These are phyloP conservation scores for Cyclophora punctaria DNA, from an alignment of 2,888 invertebrate species.

Conservation along the genomic window DNA sequence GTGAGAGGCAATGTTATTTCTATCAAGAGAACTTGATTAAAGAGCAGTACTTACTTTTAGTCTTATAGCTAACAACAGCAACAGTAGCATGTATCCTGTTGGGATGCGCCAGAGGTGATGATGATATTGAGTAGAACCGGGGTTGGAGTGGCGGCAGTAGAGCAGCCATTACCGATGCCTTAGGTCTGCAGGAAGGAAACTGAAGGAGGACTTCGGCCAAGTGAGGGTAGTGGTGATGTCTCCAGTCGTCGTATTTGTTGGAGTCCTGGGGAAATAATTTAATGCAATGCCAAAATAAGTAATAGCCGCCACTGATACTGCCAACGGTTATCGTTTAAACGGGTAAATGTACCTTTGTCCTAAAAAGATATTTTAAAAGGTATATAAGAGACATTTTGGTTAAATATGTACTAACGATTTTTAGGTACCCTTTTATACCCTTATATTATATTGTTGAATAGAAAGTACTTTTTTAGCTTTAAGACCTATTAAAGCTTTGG, in stretches of 20 bases:
- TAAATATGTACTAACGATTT: no score
- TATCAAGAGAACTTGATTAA: not conserved
- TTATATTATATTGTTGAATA: no score
- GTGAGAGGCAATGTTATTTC: no score
- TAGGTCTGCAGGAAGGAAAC: conserved; percentile 89
- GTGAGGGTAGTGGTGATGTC: conserved; percentile 88
- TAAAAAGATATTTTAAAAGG: no score
- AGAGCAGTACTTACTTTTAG: conserved; percentile 76
- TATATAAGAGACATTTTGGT: no score
- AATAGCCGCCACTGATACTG: no score
- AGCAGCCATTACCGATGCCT: conserved; percentile 85
- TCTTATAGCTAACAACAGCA: conserved; percentile 89
- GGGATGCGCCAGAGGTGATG: conserved; percentile 83
- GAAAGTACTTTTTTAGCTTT: no score
- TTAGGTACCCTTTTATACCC: no score
- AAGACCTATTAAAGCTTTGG: no score
- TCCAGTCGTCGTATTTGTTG: conserved; percentile 94
- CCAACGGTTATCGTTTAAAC: no score
- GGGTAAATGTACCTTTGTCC: no score
- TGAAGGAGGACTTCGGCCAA: conserved; percentile 90
- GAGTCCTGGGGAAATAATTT: conserved; percentile 77
- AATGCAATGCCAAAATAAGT: not conserved
- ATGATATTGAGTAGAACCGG: conserved; percentile 95
- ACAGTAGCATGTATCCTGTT: conserved; percentile 92
- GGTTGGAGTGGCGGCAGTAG: conserved; percentile 91